Conservation (phyloP, 2,113 vertebrate species). For the Nibea coibor region DNA sequence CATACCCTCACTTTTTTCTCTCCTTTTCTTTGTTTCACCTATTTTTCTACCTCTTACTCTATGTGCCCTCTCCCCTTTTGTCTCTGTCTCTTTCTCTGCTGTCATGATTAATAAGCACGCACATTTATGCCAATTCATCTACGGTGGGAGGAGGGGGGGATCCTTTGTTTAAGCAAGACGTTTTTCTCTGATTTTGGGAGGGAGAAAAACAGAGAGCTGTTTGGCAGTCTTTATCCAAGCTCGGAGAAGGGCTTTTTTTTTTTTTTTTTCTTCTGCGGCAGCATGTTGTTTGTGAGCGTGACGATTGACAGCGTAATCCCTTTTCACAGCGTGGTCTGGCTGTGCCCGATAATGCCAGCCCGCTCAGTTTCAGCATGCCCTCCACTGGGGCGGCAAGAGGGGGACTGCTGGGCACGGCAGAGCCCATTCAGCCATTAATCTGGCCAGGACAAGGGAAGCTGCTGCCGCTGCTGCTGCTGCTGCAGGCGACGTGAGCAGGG, state of each 20-base stretch:
- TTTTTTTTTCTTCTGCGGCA: constrained; percentile 60
- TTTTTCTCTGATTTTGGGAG: constrained; percentile 71
- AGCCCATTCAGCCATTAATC: constrained; percentile 83
- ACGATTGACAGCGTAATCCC: constrained; percentile 84
- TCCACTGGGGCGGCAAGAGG: constrained; percentile 75
- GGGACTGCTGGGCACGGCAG: constrained; percentile 76
- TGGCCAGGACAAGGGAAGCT: constrained; percentile 77
- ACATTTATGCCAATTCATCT: constrained; percentile 75
- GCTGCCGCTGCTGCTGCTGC: constrained; percentile 70
- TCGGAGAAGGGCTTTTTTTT: constrained; percentile 65
- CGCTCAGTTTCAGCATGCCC: constrained; percentile 78
- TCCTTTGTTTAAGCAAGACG: constrained; percentile 73
- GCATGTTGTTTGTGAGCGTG: constrained; percentile 80
- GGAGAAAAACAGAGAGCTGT: constrained; percentile 61
- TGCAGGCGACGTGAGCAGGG: constrained; percentile 75
- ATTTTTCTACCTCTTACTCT: constrained; percentile 41
- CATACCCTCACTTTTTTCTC: constrained; percentile 56
- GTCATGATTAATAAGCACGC: constrained; percentile 75
- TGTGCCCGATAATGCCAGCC: constrained; percentile 84
- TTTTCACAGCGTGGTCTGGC: constrained; percentile 84
- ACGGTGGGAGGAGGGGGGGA: constrained; percentile 34
- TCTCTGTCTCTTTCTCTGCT: constrained; percentile 48
- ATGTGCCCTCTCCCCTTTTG: constrained; percentile 35
- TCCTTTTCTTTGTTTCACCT: constrained; percentile 34
- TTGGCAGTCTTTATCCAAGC: constrained; percentile 77